Conservation (phyloP, 2,113 vertebrate genomes). For the Gallinago media region DNA sequence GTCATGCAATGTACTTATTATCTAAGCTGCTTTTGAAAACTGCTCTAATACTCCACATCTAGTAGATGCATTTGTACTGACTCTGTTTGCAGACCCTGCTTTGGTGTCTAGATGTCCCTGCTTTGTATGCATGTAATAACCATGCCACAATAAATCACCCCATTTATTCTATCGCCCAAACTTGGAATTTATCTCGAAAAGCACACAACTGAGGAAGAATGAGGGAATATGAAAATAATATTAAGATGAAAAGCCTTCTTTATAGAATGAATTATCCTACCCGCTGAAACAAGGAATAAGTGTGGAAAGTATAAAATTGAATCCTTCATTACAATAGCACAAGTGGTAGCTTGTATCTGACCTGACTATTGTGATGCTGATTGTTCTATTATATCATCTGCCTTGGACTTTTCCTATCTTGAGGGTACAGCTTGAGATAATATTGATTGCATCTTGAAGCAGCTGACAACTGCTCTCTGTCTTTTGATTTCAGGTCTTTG, state of each 20-base stretch:
- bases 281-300: background rate
- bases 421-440: background rate
- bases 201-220: background rate
- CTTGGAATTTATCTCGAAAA: background rate
- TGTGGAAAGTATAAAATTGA: background rate
- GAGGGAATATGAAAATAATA: background rate
- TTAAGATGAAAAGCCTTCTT: background rate
- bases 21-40: constrained; percentile 40
- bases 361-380: background rate
- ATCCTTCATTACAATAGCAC: background rate
- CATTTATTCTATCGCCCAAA: background rate
- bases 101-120: background rate
- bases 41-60: background rate
- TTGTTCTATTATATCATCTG: background rate
- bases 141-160: background rate
- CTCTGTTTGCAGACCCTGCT: background rate
- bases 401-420: background rate
- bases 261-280: background rate
- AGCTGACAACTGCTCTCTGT: background rate
- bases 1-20: constrained; percentile 47
- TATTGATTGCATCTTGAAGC: background rate
- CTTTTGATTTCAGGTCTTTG: background rate
- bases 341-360: background rate
- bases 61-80: background rate
- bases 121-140: background rate